phyloP scores from a whole-genome alignment of 64 coral and sea anemone species.

The Exaiptasia diaphana region DNA sequence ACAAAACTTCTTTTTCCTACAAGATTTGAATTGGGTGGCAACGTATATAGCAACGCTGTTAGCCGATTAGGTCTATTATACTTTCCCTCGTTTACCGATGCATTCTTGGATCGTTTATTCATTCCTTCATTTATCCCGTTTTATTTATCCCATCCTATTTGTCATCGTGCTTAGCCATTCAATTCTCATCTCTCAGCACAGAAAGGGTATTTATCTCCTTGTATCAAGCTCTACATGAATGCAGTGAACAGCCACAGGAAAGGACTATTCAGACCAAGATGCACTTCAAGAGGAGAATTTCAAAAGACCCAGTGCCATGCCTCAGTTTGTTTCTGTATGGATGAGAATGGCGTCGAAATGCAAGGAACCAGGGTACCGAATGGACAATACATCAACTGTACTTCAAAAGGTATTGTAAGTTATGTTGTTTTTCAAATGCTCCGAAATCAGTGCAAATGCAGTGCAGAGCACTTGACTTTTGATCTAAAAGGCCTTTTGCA shows the following conservation, averaged over 20 bases:
- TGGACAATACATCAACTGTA: conserved; percentile 22
- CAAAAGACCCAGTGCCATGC: conserved; percentile 57
- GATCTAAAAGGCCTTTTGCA: too few relatives aligned
- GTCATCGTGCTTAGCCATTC: too few relatives aligned
- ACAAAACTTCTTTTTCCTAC: too few relatives aligned
- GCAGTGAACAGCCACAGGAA: conserved; percentile 23
- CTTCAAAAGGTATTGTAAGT: neutral
- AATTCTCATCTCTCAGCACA: conserved; percentile 27
- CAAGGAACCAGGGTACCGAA: conserved; percentile 28
- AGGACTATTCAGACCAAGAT: conserved; percentile 54
- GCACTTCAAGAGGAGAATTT: conserved; percentile 39
- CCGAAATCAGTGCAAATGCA: neutral
- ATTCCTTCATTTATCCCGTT: too few relatives aligned
- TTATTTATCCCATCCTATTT: too few relatives aligned
- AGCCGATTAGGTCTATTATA: too few relatives aligned
- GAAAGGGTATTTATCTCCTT: neutral
- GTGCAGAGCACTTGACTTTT: too few relatives aligned
- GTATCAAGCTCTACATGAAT: conserved; percentile 30
- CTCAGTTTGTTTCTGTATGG: conserved; percentile 67
- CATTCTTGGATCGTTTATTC: too few relatives aligned
- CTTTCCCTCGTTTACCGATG: too few relatives aligned
- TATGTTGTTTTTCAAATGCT: neutral
- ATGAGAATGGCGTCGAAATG: conserved; percentile 50
- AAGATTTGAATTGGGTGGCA: too few relatives aligned
- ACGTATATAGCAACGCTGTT: too few relatives aligned